Evolutionary conservation across 2,888 invertebrate genomes (phyloP), one percentile per base, ranked within the genome.

Genomic region (Polydrusus cervinus): DNA sequence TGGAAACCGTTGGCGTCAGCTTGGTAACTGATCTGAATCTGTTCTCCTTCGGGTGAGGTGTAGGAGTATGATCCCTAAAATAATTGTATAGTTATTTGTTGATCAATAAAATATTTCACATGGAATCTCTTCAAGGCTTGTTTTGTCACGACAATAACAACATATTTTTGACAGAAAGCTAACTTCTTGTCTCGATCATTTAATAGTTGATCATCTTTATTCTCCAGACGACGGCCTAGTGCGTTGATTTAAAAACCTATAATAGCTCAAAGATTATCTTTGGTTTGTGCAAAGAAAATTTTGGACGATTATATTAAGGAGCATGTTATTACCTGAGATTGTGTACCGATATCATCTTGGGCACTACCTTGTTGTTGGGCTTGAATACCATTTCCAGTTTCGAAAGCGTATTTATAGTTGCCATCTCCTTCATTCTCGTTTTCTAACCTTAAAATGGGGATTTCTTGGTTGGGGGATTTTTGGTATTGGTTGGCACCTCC

Each of bases 1-100:
- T 87, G 86, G 86, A 89, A 90, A 13, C 90, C 90, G 61, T 89
- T 85, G 82, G 90, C 90, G 77, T 90, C 90, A 74, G 90, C 90
- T 0, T 87, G 88, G 81, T 90, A 90, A 0, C 89, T 89, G 88
- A 82, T 89, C 88, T 74, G 77, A 49, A 82, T 78, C 20, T 79
- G 79, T 75, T 83, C 81, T 3, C 84, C 84, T 79, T 84, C 84
- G 1, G 83, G 83, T 8, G 83, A 81, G 5, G 83, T 84, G 77
- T 83, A 84, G 0, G 82, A 81, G 78, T 75, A 83, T 6, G 77
- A 77, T 55, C 78, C 78, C 65, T 76, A 14, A 18, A 61, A 49
- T 6, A 67, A n/a, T 16, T 30, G 11, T 47, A 47, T 8, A 11
- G 9, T 1, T 65, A 34, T 1, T 13, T 3, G 16, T n/a, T n/a